Evolutionary conservation across 2,113 vertebrate genomes (phyloP), one percentile per base, ranked within the genome.

Genomic region (Ochotona curzoniae): DNA sequence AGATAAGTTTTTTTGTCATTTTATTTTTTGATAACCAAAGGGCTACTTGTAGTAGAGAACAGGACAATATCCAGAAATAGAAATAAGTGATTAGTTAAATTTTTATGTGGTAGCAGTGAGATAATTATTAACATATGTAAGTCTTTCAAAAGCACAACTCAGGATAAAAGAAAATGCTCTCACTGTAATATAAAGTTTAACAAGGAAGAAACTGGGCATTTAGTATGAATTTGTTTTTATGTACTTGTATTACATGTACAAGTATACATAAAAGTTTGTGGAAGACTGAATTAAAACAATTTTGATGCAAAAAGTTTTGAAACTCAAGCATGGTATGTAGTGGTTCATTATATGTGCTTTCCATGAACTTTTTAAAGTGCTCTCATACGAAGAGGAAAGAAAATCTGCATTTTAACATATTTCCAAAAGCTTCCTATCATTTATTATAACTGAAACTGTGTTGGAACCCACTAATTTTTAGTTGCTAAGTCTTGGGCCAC

Each of bases 1-100:
- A 57, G 80, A 75, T 69, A 26, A 44, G 32, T n/a, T 76, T 90
- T 90, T 70, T 81, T 20, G 49, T 79, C 66, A 2, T 66, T 82
- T 82, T 66, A 71, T 61, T 93, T 95, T 92, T 66, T 17, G 18
- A 44, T 78, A 89, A 90, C 66, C 64, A 79, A 93, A 85, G 10
- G 49, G 51, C 57, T 89, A 69, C 47, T 93, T 85, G 35, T 85
- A 60, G 49, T 47, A 57, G 17, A 91, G 54, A 88, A 92, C 91
- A 86, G 70, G 13, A 75, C 91, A 91, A 91, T 88, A 92, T 47
- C 8, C 47, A 92, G 8, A 85, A 85, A 66, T 66, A 80, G 54
- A 90, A 90, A 89, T 70, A 76, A 92, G 12, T 28, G 2, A 93
- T 30, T 4, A 79, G 73, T 91, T 49, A 76, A 83, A 38, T 28